These are phyloP conservation scores for Sinocyclocheilus maitianheensis DNA, from an alignment of 2,113 vertebrate species.

Conservation along the genomic window DNA sequence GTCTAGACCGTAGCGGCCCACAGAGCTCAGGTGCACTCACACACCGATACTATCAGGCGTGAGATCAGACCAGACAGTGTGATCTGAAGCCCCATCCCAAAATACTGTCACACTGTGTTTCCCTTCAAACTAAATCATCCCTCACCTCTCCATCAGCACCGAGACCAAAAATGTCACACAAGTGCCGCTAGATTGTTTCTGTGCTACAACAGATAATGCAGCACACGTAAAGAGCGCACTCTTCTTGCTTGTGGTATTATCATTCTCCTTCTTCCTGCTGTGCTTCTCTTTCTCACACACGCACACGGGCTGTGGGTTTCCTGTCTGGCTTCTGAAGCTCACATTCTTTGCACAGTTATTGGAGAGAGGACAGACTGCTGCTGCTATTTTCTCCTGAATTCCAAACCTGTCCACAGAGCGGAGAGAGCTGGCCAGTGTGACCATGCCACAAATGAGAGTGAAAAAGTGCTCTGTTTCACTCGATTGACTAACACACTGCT, in stretches of 20 bases:
- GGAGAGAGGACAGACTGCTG: slow-evolving; percentile 54
- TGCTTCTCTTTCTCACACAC: slow-evolving; percentile 2
- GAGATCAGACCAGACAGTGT: slow-evolving; percentile 41
- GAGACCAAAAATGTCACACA: slow-evolving; percentile 24
- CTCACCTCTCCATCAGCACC: slow-evolving; percentile 29
- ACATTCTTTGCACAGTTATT: slow-evolving; percentile 62
- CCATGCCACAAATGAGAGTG: not conserved
- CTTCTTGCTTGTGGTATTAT: slow-evolving; percentile 25
- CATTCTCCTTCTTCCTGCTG: not conserved
- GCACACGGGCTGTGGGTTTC: slow-evolving; percentile 53
- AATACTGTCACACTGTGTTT: slow-evolving; percentile 27
- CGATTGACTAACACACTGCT: not conserved
- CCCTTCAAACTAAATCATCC: slow-evolving; percentile 20
- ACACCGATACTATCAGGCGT: slow-evolving; percentile 18
- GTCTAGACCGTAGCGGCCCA: slow-evolving; percentile 34
- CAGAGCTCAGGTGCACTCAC: slow-evolving; percentile 35
- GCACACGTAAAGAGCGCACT: not conserved
- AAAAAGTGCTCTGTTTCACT: slow-evolving; percentile 34
- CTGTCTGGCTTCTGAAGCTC: slow-evolving; percentile 47
- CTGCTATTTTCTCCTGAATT: slow-evolving; percentile 70
- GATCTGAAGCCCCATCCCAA: not conserved
- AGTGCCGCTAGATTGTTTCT: not conserved
- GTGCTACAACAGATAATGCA: not conserved
- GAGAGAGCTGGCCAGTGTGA: slow-evolving; percentile 29
- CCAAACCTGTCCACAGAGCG: slow-evolving; percentile 57